Evolutionary conservation across 2,113 vertebrate species (phyloP).

Genomic region (Galemys pyrenaicus): DNA sequence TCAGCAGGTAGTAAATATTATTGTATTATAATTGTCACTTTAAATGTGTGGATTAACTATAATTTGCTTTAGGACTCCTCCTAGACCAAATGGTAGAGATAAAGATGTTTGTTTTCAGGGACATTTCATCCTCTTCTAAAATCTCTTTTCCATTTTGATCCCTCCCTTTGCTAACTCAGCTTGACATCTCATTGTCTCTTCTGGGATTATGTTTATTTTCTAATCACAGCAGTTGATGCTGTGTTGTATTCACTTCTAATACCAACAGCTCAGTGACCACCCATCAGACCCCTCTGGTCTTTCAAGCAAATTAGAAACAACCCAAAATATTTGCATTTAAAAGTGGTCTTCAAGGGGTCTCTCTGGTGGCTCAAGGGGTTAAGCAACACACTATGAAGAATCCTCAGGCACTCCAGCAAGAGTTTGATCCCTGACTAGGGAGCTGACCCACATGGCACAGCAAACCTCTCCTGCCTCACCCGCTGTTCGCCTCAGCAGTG

Average conservation of each 20-base stretch:
- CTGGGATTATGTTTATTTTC: not conserved
- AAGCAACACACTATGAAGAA: too few species aligned
- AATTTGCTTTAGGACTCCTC: not conserved
- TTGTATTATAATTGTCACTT: not conserved
- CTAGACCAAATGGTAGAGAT: not conserved
- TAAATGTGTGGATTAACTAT: not conserved
- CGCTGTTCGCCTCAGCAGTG: too few species aligned
- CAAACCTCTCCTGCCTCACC: too few species aligned
- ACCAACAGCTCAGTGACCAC: not conserved
- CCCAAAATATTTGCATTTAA: not conserved
- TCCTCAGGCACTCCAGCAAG: too few species aligned
- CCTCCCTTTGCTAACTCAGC: not conserved
- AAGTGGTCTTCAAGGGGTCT: not conserved
- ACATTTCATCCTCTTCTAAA: not conserved
- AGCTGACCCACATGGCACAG: too few species aligned
- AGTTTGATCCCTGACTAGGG: too few species aligned
- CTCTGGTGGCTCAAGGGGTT: too few species aligned
- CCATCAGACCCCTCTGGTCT: not conserved
- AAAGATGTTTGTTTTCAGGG: not conserved
- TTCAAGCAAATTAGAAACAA: not conserved
- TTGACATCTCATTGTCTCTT: not conserved
- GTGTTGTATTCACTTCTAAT: too few species aligned
- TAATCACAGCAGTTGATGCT: not conserved
- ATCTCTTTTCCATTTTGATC: not conserved
- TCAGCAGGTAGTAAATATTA: not conserved